phyloP scores from a whole-genome alignment of 2,888 invertebrate species.

The Laothoe populi region DNA sequence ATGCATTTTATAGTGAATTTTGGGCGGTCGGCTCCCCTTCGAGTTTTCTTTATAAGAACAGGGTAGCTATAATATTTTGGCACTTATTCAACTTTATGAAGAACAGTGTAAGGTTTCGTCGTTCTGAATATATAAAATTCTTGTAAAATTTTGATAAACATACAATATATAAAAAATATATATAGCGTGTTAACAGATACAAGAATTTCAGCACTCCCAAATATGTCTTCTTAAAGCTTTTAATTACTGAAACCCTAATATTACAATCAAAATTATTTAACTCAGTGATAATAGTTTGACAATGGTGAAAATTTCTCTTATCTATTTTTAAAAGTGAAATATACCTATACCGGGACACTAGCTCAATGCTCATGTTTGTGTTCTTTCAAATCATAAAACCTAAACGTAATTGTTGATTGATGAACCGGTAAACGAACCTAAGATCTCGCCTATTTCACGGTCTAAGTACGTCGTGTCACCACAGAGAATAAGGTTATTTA shows the following conservation, averaged over 20 bases:
- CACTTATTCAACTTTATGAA: slow-evolving; percentile 53
- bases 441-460: neutral
- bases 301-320: neutral
- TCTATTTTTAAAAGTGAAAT: slow-evolving; percentile 17
- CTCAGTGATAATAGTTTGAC: neutral
- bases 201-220: too few species aligned
- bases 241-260: neutral
- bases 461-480: neutral
- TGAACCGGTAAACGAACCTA: slow-evolving; percentile 19
- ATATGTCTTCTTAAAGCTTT: slow-evolving; percentile 1
- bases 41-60: slow-evolving; percentile 34
- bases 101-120: slow-evolving; percentile 27
- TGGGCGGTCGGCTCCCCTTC: slow-evolving; percentile 39
- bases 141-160: neutral
- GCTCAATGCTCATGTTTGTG: too few species aligned
- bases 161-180: too few species aligned
- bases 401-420: too few species aligned
- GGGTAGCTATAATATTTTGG: slow-evolving; percentile 47
- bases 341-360: too few species aligned
- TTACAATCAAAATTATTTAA: neutral
- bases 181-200: too few species aligned
- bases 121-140: neutral
- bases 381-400: too few species aligned
- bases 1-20: slow-evolving; percentile 51
- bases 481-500: neutral